phyloP scores from a whole-genome alignment of 2,113 vertebrate genomes.

The Rissa tridactyla region DNA sequence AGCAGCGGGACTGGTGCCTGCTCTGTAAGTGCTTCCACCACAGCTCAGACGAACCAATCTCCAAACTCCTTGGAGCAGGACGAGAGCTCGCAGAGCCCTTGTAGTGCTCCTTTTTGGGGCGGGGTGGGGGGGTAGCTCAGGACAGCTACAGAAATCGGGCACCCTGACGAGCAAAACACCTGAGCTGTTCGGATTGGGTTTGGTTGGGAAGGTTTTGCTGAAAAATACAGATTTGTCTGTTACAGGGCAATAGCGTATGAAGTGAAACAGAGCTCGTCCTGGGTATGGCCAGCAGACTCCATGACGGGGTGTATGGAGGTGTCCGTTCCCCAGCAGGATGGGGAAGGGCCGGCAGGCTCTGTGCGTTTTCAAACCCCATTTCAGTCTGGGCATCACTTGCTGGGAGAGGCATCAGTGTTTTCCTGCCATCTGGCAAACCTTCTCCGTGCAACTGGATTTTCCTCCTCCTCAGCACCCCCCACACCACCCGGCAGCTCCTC shows the following conservation, averaged over 20 bases:
- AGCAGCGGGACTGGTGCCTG: background rate
- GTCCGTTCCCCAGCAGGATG: background rate
- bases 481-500: background rate
- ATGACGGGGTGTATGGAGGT: fast-evolving
- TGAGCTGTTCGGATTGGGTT: background rate
- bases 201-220: background rate
- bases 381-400: background rate
- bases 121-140: background rate
- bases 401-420: fast-evolving
- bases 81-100: fast-evolving
- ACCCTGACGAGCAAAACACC: fast-evolving
- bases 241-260: fast-evolving
- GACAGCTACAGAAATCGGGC: background rate
- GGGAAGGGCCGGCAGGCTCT: background rate
- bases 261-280: background rate
- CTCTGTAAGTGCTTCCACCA: background rate
- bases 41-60: background rate
- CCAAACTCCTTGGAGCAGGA: background rate
- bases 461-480: background rate
- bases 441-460: background rate
- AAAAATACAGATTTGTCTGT: background rate
- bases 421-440: background rate
- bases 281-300: background rate
- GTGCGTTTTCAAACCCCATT: fast-evolving
- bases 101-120: background rate